Conservation (phyloP, 2,888 invertebrate species). For the Lochmaea capreae region DNA sequence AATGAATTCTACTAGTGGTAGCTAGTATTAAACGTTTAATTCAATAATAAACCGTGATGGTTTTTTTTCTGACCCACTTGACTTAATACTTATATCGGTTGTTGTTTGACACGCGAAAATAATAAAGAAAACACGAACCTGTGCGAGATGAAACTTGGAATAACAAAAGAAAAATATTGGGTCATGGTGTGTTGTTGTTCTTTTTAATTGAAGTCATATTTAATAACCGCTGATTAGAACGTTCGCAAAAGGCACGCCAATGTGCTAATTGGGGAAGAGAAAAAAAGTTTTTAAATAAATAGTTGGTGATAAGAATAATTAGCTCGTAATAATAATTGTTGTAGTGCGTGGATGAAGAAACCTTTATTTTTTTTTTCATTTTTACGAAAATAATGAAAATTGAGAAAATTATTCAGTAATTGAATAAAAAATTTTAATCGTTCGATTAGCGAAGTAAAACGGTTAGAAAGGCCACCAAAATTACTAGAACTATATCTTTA, state of each 20-base stretch:
- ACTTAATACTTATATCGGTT: neutral
- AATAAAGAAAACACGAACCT: constrained; percentile 5
- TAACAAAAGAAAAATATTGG: constrained; percentile 19
- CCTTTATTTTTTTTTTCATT: too few species aligned
- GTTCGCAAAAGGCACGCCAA: neutral
- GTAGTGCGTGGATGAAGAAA: too few species aligned
- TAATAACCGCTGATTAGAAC: constrained; percentile 2
- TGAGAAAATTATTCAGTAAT: too few species aligned
- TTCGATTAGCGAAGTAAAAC: too few species aligned
- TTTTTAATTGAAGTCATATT: neutral
- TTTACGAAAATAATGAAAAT: too few species aligned
- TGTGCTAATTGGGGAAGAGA: neutral
- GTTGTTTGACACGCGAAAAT: constrained; percentile 20
- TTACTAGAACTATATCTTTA: too few species aligned
- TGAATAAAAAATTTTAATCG: too few species aligned
- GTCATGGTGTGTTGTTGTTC: neutral
- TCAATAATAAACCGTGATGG: neutral
- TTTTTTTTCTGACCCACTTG: constrained; percentile 8
- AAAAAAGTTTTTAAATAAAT: neutral
- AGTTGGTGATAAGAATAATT: neutral
- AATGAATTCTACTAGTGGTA: too few species aligned
- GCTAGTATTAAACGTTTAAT: constrained; percentile 12
- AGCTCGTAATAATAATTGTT: neutral
- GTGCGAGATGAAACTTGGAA: constrained; percentile 7
- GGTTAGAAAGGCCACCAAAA: too few species aligned